Evolutionary conservation across 2,113 vertebrate species (phyloP).

Genomic region (Speoplatyrhinus poulsoni): DNA sequence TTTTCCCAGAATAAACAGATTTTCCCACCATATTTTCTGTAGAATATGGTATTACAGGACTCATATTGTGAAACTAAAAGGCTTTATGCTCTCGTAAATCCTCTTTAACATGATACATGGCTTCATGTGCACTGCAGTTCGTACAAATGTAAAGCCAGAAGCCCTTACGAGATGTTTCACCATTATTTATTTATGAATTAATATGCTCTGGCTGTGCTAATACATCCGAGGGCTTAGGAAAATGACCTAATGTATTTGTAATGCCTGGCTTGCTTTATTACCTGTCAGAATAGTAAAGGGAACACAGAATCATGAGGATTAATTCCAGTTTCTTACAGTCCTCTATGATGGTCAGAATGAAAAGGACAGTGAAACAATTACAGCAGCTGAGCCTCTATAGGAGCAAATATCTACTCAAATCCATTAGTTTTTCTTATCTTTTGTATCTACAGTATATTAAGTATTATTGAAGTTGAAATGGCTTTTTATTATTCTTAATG

Average conservation of each 20-base stretch:
- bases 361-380: conserved; percentile 13
- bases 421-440: conserved; percentile 25
- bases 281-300: conserved; percentile 58
- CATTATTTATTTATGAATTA: conserved; percentile 76
- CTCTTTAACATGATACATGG: conserved; percentile 71
- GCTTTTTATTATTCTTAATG: conserved; percentile 22
- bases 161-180: conserved; percentile 63
- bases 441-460: neutral
- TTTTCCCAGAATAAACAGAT: no score
- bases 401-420: conserved; percentile 8
- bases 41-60: neutral
- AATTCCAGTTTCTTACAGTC: conserved; percentile 24
- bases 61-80: conserved; percentile 37
- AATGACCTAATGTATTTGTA: conserved; percentile 62
- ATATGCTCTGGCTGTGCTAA: conserved; percentile 65
- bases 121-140: conserved; percentile 52
- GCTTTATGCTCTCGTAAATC: conserved; percentile 45
- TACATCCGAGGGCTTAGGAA: conserved; percentile 58
- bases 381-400: neutral
- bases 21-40: no score
- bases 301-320: conserved; percentile 46
- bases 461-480: conserved; percentile 29
- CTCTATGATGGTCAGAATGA: conserved; percentile 7
- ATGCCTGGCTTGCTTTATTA: conserved; percentile 66
- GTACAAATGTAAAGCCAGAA: conserved; percentile 65